A percentile compares a stretch with the other conserved stretches of the same genome.
phyloP scores from a whole-genome alignment of 2,888 invertebrate genomes.

The Hypercompe scribonia region DNA sequence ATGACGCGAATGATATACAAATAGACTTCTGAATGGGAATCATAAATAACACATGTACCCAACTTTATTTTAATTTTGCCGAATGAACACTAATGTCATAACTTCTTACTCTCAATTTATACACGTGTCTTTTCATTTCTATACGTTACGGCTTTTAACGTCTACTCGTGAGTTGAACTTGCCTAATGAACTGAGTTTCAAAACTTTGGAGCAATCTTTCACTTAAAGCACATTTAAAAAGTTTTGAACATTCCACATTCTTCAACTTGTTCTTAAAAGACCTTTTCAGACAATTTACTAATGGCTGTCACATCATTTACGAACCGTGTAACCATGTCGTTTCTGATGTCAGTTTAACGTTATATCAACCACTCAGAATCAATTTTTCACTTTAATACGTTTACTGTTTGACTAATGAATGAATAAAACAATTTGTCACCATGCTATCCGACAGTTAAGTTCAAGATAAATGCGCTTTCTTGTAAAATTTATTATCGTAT shows the following conservation, averaged over 20 bases:
- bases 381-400: neutral
- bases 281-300: slow-evolving; percentile 6
- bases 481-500: neutral
- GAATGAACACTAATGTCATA: slow-evolving; percentile 6
- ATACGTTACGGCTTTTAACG: slow-evolving; percentile 50
- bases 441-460: neutral
- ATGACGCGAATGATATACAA: too few relatives aligned
- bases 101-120: slow-evolving; percentile 23
- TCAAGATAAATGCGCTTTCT: neutral
- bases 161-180: slow-evolving; percentile 54
- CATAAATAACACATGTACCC: too few relatives aligned
- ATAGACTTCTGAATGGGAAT: too few relatives aligned
- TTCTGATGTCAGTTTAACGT: neutral
- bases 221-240: slow-evolving; percentile 29
- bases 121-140: slow-evolving; percentile 37
- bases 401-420: slow-evolving; percentile 9
- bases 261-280: slow-evolving; percentile 3
- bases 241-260: slow-evolving; percentile 27
- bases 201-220: slow-evolving; percentile 24
- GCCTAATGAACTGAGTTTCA: slow-evolving; percentile 57
- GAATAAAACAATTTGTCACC: slow-evolving; percentile 4
- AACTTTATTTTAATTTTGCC: neutral
- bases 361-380: slow-evolving; percentile 6
- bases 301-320: slow-evolving; percentile 5
- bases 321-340: neutral